Conservation (phyloP, 2,113 vertebrate species). For the Oryctolagus cuniculus region DNA sequence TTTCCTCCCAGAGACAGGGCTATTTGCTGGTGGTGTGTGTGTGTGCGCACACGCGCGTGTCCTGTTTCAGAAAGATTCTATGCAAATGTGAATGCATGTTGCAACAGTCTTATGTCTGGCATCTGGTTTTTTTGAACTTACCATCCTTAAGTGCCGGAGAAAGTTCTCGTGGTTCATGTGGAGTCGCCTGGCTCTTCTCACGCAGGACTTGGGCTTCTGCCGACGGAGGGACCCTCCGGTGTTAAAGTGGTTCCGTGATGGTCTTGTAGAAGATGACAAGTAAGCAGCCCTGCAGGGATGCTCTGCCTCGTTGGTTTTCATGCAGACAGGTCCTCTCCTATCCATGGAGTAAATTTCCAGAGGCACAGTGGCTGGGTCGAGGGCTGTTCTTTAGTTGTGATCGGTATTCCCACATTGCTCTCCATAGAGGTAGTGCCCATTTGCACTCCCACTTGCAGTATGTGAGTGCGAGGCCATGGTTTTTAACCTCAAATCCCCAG, state of each 20-base stretch:
- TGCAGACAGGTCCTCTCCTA: fast-evolving
- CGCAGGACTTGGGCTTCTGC: fast-evolving
- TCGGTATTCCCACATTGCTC: background rate
- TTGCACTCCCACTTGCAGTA: background rate
- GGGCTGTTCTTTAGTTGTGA: background rate
- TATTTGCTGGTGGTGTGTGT: background rate
- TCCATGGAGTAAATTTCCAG: background rate
- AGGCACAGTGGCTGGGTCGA: background rate
- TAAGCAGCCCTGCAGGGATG: fast-evolving
- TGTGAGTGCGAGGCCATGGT: slow-evolving; percentile 16
- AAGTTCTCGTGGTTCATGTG: fast-evolving
- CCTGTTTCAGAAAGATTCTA: background rate
- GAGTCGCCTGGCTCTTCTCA: background rate
- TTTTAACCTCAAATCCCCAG: slow-evolving; percentile 74
- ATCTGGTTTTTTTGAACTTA: background rate
- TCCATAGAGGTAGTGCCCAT: background rate
- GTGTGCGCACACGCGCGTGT: background rate
- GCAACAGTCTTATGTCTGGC: background rate
- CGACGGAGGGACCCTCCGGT: fast-evolving
- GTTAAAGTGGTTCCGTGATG: background rate
- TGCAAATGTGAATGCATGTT: background rate
- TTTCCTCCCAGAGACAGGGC: background rate
- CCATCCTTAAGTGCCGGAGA: background rate
- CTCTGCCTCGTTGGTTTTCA: fast-evolving
- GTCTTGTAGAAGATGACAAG: background rate